Base-by-base conservation (phyloP, 2,113 vertebrate genomes). In the Eptatretus burgeri region DNA sequence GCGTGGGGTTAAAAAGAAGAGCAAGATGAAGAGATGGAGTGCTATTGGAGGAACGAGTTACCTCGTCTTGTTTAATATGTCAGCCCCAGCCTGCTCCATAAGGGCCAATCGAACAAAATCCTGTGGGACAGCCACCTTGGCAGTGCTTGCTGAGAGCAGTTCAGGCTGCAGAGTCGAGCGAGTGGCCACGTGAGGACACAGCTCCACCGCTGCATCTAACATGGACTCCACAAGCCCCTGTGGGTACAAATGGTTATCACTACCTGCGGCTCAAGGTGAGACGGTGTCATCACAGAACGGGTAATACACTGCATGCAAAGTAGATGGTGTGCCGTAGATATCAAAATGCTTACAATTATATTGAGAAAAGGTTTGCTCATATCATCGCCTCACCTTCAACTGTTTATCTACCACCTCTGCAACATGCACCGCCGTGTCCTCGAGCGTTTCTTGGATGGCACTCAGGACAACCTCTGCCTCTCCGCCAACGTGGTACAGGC, bases 51-150 rank as follows among this genome's bases (percentile, higher is more conserved):
- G 14, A 20, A 14, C 5, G 17, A 63, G 62, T 19, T 65, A 91
- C 89, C 88, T 96, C 68, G 94, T 94, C 77, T 96, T 94, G 73
- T 96, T 96, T 70, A 93, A 80, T 66, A 96, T 96, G 72, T 96
- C 89, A 56, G 93, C 75, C 56, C 87, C 88, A 65, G 89, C 89
- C 67, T 96, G 86, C 73, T 94, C 85, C 73, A 96, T 71, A 27
- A 96, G 81, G 20, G 84, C 88, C 69, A 85, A 86, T 72, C 83
- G 85, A 68, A 94, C 82, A 67, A 96, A 96, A 63, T 82, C 79
- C 2, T 80, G 81, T 49, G 89, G 85, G 49, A 96, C 80, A 2
- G 83, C 81, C 72, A 91, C 83, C 75, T 91, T 80, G 69, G 80
- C 77, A 0, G 80, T 81, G 74, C 85, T 81, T 69, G 84, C 79